phyloP scores from a whole-genome alignment of 1,140 invertebrate genomes.

The Rhopalosiphum padi region DNA sequence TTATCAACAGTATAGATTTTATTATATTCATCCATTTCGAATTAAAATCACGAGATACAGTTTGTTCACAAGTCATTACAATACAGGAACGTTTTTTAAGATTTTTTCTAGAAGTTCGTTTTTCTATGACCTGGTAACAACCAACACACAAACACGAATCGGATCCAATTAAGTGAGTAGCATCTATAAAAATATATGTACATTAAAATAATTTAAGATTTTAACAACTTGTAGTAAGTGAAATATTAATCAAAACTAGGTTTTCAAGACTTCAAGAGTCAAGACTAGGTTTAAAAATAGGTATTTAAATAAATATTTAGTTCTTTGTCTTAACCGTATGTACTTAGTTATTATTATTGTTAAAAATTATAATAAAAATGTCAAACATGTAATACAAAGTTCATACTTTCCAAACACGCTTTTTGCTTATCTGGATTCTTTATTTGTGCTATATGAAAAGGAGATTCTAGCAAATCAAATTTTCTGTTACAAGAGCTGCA shows the following conservation, averaged over 20 bases:
- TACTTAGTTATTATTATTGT: not conserved
- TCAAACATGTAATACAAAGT: not conserved
- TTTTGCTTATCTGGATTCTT: constrained; percentile 79
- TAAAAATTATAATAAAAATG: not conserved
- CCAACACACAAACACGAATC: not conserved
- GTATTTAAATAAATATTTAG: not conserved
- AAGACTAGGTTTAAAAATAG: not conserved
- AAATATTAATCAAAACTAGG: not conserved
- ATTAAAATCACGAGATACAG: not conserved
- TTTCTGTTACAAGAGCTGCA: constrained; percentile 86
- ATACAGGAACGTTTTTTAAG: not conserved
- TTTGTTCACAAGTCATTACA: not conserved
- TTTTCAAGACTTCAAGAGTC: not conserved
- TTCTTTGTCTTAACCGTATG: constrained; percentile 37
- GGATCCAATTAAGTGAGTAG: not conserved
- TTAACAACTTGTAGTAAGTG: not conserved
- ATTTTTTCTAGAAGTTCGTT: not conserved
- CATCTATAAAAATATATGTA: constrained; percentile 1
- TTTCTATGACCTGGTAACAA: not conserved
- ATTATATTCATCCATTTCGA: not conserved
- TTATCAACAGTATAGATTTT: not conserved
- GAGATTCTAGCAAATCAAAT: constrained; percentile 83
- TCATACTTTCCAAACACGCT: constrained; percentile 72
- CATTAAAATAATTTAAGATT: not conserved
- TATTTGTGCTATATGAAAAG: constrained; percentile 84